phyloP scores from a whole-genome alignment of 2,888 invertebrate species.

The Ornithoptera alexandrae region DNA sequence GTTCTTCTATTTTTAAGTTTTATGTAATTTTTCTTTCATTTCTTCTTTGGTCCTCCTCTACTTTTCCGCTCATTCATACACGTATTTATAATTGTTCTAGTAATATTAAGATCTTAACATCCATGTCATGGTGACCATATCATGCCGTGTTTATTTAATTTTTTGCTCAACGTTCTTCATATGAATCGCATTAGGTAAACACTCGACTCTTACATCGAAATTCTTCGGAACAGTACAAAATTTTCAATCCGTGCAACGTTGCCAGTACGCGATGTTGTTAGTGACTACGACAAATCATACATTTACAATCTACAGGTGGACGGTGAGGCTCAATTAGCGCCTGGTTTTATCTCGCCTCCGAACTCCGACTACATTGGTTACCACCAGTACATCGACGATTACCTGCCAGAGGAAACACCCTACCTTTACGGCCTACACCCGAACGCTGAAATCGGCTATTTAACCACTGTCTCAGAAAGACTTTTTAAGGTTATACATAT shows the following conservation, averaged over 20 bases:
- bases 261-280: background rate
- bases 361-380: constrained; percentile 93
- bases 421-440: constrained; percentile 95
- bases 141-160: no score
- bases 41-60: no score
- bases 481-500: constrained; percentile 81
- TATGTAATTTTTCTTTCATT: no score
- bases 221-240: background rate
- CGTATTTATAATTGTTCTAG: no score
- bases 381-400: constrained; percentile 92
- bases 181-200: no score
- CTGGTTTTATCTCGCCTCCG: constrained; percentile 92
- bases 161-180: no score
- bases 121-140: no score
- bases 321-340: constrained; percentile 90
- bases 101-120: no score
- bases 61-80: no score
- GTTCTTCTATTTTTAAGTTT: no score
- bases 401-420: constrained; percentile 92
- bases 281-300: background rate
- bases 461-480: constrained; percentile 91
- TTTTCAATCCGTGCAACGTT: background rate
- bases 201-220: no score
- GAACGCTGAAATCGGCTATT: constrained; percentile 96
- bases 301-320: constrained; percentile 81